Base-by-base conservation (phyloP, 2,797 vertebrate species). In the Rhadinocentrus ornatus region DNA sequence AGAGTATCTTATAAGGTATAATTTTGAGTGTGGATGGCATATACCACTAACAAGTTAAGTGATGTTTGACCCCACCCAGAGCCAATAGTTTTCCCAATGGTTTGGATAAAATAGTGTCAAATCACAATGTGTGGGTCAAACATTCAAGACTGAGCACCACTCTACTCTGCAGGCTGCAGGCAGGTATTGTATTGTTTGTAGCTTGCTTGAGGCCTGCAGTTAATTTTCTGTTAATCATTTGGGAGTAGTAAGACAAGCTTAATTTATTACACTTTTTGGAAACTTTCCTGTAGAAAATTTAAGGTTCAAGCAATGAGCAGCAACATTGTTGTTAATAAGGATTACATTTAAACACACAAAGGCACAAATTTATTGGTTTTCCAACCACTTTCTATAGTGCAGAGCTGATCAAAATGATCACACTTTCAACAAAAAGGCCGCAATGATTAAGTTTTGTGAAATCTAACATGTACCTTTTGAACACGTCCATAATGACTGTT, bases 261-360 rank as follows among this genome's bases (percentile, higher is more conserved):
- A 41, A 61, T 62, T 62, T 6, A 26, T 26, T 9, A n/a, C 29
- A 35, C 24, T 50, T 68, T 58, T 53, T 58, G 9, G n/a, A 62
- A 75, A 52, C 44, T 68, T 55, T 37, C 22, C n/a, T 44, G 7
- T 41, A 3, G 34, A 26, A 15, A 20, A 8, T 68, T 73, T 58
- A 41, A 62, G 53, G 16, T 24, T 41, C 34, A 56, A 61, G 15
- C 22, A 24, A 37, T 37, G 39, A 11, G 18, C 16, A 64, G 3
- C 34, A 69, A 48, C 27, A 63, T 58, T 67, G n/a, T 27, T 18
- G n/a, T 24, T n/a, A 0, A 6, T 34, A 34, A 39, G 6, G 3
- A 53, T n/a, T 44, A 27, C 8, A 29, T 44, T 53, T 55, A 1
- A 0, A 70, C 7, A 41, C 3, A 29, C 6, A 46, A 46, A 29